Conservation (phyloP, 2,888 invertebrate genomes). For the Pachliopta kotzebuea region DNA sequence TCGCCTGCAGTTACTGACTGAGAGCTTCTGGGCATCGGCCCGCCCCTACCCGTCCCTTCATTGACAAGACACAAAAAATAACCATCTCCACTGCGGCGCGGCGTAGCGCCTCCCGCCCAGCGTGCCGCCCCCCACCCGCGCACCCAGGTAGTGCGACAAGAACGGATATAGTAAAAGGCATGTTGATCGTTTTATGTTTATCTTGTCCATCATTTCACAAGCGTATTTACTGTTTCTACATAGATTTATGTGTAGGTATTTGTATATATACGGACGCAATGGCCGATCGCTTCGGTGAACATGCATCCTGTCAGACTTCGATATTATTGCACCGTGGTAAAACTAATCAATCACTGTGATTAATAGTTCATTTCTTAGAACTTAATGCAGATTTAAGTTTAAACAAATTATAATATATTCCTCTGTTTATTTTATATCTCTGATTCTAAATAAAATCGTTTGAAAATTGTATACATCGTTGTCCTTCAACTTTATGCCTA, state of each 20-base stretch:
- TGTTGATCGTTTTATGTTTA: constrained; percentile 64
- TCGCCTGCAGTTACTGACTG: constrained; percentile 55
- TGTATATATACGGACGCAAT: constrained; percentile 57
- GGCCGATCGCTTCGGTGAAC: constrained; percentile 63
- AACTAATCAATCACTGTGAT: constrained; percentile 23
- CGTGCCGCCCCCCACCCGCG: constrained; percentile 51
- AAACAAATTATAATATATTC: neutral
- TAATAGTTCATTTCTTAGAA: constrained; percentile 13
- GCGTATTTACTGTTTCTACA: constrained; percentile 55
- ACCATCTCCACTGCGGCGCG: constrained; percentile 59
- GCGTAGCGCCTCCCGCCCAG: constrained; percentile 45
- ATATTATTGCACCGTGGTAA: constrained; percentile 25
- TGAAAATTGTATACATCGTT: neutral
- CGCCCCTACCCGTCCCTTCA: constrained; percentile 75
- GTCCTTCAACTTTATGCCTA: neutral
- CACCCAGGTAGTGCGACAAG: constrained; percentile 47
- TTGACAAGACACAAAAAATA: constrained; percentile 78
- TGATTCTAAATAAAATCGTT: neutral
- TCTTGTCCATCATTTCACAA: constrained; percentile 71
- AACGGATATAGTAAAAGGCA: constrained; percentile 47
- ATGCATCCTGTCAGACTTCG: constrained; percentile 50
- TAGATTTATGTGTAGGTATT: constrained; percentile 44
- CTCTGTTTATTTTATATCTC: no score
- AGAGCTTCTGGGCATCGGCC: constrained; percentile 50
- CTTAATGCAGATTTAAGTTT: neutral